These are phyloP conservation scores for Zaprionus taronus DNA, from an alignment of 1,140 invertebrate genomes.

Conservation along the genomic window DNA sequence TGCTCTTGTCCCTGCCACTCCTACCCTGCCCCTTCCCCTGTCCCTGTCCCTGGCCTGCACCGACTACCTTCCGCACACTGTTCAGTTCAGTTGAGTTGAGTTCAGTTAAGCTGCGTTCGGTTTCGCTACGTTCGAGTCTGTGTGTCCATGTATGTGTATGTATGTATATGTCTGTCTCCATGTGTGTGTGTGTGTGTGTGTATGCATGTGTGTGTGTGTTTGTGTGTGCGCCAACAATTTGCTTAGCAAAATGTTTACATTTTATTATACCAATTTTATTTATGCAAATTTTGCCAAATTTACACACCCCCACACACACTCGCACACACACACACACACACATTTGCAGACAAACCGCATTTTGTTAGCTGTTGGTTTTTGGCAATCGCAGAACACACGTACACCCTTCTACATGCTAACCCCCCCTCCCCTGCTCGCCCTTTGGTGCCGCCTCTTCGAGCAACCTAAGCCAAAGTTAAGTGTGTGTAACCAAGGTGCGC, in stretches of 20 bases:
- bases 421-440: not conserved
- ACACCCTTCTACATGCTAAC: not conserved
- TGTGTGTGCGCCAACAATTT: slow-evolving; percentile 62
- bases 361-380: slow-evolving; percentile 34
- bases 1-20: not conserved
- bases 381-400: slow-evolving; percentile 33
- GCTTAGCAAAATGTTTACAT: slow-evolving; percentile 80
- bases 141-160: not conserved
- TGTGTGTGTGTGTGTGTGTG: no score
- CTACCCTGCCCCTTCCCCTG: not conserved
- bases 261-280: slow-evolving; percentile 82
- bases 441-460: not conserved
- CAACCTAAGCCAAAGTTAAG: slow-evolving; percentile 35
- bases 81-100: slow-evolving; percentile 21
- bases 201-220: not conserved
- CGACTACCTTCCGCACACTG: not conserved
- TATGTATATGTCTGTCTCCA: slow-evolving; percentile 23
- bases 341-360: slow-evolving; percentile 42
- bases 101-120: slow-evolving; percentile 25
- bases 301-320: slow-evolving; percentile 41
- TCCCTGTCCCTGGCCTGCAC: no score
- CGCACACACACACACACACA: slow-evolving; percentile 29
- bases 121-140: slow-evolving; percentile 2
- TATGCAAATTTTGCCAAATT: slow-evolving; percentile 73
- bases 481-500: slow-evolving; percentile 45